Conservation (phyloP, 2,888 invertebrate species). For the Lepidocyrtinus sp. region DNA sequence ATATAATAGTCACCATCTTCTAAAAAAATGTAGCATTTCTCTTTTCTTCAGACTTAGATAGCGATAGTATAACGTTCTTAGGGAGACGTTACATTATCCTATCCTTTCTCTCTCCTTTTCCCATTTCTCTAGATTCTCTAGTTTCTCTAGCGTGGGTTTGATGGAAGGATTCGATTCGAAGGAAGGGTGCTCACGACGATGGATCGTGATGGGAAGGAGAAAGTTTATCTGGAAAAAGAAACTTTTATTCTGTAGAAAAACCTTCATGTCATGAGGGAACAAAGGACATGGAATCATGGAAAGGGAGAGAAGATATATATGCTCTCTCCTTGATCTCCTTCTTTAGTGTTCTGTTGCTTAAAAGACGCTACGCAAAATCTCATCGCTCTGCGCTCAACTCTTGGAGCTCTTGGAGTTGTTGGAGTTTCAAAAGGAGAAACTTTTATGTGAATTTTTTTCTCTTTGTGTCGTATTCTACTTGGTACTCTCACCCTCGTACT, state of each 20-base stretch:
- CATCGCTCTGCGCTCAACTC: conserved; percentile 1
- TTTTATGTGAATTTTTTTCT: conserved; percentile 39
- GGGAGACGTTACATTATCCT: conserved; percentile 20
- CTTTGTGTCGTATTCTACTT: conserved; percentile 28
- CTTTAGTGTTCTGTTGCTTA: not conserved
- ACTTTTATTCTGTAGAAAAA: conserved; percentile 31
- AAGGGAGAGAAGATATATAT: conserved; percentile 25
- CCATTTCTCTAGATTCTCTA: too few species aligned
- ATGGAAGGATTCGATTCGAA: conserved; percentile 40
- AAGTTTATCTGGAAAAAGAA: conserved; percentile 39
- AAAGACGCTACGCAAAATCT: conserved; percentile 22
- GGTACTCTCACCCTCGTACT: conserved; percentile 11
- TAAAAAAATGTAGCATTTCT: conserved; percentile 27
- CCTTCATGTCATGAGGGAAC: conserved; percentile 42
- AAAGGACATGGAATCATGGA: conserved; percentile 36
- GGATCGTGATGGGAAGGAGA: conserved; percentile 56
- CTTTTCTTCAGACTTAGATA: conserved; percentile 11
- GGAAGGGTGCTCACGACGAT: conserved; percentile 48
- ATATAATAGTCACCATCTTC: conserved; percentile 37
- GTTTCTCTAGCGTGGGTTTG: not conserved
- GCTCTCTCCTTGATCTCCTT: conserved; percentile 42
- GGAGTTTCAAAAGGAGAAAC: conserved; percentile 36
- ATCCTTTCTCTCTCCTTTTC: too few species aligned
- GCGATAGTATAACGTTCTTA: conserved; percentile 29
- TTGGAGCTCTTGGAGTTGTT: not conserved